phyloP scores from a whole-genome alignment of 2,888 invertebrate genomes.

The Ernsta delagoae region DNA sequence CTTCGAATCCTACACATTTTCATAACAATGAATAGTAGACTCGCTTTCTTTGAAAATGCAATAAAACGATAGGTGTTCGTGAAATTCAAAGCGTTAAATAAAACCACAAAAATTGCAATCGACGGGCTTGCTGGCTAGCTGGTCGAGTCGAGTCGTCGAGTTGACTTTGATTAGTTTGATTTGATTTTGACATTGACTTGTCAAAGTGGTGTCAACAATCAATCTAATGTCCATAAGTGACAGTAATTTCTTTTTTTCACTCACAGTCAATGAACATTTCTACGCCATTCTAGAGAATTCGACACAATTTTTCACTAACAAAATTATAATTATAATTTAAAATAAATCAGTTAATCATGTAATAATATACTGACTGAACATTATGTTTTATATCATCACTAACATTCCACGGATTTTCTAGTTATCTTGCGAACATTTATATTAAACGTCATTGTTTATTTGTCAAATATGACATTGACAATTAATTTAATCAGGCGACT shows the following conservation, averaged over 20 bases:
- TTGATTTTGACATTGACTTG: background rate
- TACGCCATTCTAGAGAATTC: constrained; percentile 3
- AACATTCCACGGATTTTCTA: too few relatives aligned
- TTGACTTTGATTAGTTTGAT: constrained; percentile 33
- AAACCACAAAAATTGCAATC: constrained; percentile 42
- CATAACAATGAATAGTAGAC: constrained; percentile 36
- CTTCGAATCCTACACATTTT: constrained; percentile 39
- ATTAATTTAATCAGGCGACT: too few relatives aligned
- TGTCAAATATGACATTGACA: too few relatives aligned
- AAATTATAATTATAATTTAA: too few relatives aligned
- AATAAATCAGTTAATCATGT: too few relatives aligned
- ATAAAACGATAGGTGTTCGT: constrained; percentile 45
- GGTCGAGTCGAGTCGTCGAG: background rate
- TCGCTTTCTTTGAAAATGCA: constrained; percentile 45
- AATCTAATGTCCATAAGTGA: constrained; percentile 37
- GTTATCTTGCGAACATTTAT: too few relatives aligned
- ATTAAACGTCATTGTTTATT: too few relatives aligned
- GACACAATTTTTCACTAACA: too few relatives aligned
- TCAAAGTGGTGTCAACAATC: constrained; percentile 38
- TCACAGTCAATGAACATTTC: background rate
- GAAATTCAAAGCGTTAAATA: constrained; percentile 48
- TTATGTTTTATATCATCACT: too few relatives aligned
- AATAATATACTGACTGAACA: too few relatives aligned
- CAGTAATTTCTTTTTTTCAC: too few relatives aligned
- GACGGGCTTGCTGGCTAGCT: constrained; percentile 45